These are phyloP conservation scores for Hippocampus guttulatus DNA, from an alignment of 2,113 vertebrate genomes.

Conservation along the genomic window DNA sequence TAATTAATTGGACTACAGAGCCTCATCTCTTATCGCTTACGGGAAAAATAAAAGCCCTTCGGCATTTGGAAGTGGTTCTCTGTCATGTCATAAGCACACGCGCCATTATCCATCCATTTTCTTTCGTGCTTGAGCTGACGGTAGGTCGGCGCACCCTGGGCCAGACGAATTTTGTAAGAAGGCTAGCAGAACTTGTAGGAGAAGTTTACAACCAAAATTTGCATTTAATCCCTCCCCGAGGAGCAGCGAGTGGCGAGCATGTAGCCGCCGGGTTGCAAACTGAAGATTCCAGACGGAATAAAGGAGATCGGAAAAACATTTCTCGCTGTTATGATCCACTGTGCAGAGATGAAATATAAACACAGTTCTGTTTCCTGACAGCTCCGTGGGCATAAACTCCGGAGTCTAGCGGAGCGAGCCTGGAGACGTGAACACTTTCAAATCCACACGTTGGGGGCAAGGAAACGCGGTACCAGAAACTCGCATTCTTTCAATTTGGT, in stretches of 20 bases:
- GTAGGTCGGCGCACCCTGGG: neutral
- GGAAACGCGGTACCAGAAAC: neutral
- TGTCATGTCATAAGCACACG: slow-evolving; percentile 9
- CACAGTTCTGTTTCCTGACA: neutral
- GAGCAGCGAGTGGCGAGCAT: neutral
- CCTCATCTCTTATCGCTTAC: slow-evolving; percentile 33
- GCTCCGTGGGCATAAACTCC: neutral
- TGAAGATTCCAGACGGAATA: neutral
- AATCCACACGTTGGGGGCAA: neutral
- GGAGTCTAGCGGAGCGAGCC: neutral
- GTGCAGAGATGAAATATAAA: neutral
- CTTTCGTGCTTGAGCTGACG: neutral
- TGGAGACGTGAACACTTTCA: neutral
- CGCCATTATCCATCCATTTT: neutral
- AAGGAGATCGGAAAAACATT: neutral
- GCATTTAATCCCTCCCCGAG: neutral
- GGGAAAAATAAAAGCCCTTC: slow-evolving; percentile 28
- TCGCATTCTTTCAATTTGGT: neutral
- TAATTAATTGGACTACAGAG: slow-evolving; percentile 40
- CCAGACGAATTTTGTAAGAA: neutral
- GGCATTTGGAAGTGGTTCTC: slow-evolving; percentile 22
- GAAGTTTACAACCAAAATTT: neutral
- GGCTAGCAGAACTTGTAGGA: neutral
- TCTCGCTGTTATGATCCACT: neutral
- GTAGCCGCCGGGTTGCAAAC: neutral